Base-by-base conservation (phyloP, 2,888 invertebrate genomes). In the Drosophila picticornis region DNA sequence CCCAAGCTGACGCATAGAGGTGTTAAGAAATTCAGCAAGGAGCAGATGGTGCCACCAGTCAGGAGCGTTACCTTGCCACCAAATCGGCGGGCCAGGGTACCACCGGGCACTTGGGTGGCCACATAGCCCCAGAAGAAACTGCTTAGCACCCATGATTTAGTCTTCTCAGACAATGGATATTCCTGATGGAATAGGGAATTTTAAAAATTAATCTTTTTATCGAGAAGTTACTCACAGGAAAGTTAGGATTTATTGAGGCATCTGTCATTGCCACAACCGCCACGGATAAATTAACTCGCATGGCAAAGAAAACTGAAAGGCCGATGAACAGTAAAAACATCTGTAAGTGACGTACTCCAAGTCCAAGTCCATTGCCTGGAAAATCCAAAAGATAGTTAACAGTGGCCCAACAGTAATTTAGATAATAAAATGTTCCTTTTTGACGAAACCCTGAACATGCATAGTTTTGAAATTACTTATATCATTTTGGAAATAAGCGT, bases 231-330 rank as follows among this genome's bases (percentile, higher is more conserved):
- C 91, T 86, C 72, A 92, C 92, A 16, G 90, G 90, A 79, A 91
- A 92, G 31, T 90, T 55, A 0, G 91, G 83, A 85, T 93, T 93
- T 19, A 90, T 80, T 19, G 62, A 4, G 7, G 65, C 77, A 79
- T 95, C 94, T 0, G 95, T 95, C 96, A 97, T 97, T 31, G 96
- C 96, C 2, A 96, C 95, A 57, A 97, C 94, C 0, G 95, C 96
- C 19, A 96, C 96, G 0, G 96, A 96, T 84, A 96, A 94, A 83
- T 95, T 95, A 34, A 96, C 95, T 46, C 97, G 93, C 81, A 96
- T 94, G 0, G 95, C 94, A 85, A 95, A 96, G 53, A 95, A 94
- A 29, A 95, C 94, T 0, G 95, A 92, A 78, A 95, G 94, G 0
- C 95, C 95, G 1, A 95, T 95, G 38, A 95, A 85, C 82, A 96